Base-by-base conservation (phyloP, 2,797 vertebrate species). In the Astyanax mexicanus region DNA sequence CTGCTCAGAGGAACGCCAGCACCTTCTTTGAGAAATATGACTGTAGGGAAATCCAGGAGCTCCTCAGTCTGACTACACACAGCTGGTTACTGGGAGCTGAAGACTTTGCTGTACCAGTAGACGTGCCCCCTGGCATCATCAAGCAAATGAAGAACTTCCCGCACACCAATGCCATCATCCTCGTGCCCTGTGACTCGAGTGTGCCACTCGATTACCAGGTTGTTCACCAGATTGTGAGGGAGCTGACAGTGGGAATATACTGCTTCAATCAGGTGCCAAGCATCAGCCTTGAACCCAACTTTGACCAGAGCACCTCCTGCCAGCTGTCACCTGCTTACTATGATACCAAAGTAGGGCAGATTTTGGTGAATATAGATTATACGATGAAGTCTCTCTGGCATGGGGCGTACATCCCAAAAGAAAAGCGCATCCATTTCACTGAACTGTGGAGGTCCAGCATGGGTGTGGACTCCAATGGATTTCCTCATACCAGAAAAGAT, bases 341-440 rank as follows among this genome's bases (percentile, higher is more conserved):
- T 54, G 88, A 93, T 66, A 94, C 80, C 32, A 85, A 85, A 79
- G 84, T 89, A 15, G 92, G 91, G 0, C 91, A 92, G 71, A 90
- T 93, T 66, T 71, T 93, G 55, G 89, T 91, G 38, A 74, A 81
- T 15, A 66, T 90, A 38, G 92, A 94, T 66, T 92, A 92, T n/a
- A 85, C 87, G 66, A 77, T 90, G 51, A 92, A 93, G 86, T 86
- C 89, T 8, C 80, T 94, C 3, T 94, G 93, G 93, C 93, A 94
- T 42, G 92, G 91, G 6, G 84, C 86, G 0, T 87, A 85, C 29
- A 90, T 92, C 80, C 78, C 88, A 40, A 88, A 72, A 78, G 90
- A 92, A 6, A 93, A 92, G 66, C 82, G 90, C 4, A 6, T 83
- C 0, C 62, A 89, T 1, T 91, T 94, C 83, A 90, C 88, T 13